These are phyloP conservation scores for Calephelis virginiensis DNA, from an alignment of 1,140 invertebrate species.

Conservation along the genomic window DNA sequence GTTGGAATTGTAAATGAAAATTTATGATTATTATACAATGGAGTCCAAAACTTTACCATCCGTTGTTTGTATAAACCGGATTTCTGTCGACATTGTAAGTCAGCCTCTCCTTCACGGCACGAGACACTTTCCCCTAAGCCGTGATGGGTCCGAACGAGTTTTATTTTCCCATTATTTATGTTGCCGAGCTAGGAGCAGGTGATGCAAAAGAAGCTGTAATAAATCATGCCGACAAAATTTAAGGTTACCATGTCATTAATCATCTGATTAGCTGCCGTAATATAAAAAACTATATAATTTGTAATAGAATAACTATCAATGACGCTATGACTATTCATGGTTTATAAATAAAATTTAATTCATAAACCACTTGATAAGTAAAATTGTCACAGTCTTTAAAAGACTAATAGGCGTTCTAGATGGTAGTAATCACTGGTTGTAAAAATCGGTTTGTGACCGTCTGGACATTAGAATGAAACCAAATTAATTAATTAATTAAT, in stretches of 20 bases:
- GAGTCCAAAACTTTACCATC: background rate
- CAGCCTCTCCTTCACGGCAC: conserved; percentile 34
- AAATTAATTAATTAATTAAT: no score
- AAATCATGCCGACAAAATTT: conserved; percentile 36
- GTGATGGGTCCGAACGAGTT: conserved; percentile 51
- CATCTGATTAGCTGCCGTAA: background rate
- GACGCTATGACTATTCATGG: no score
- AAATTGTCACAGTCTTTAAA: no score
- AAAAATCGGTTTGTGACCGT: no score
- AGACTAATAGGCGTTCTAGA: no score
- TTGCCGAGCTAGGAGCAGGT: conserved; percentile 62
- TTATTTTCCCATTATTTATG: conserved; percentile 63
- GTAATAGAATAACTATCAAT: background rate
- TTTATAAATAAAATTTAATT: no score
- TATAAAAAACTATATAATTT: background rate
- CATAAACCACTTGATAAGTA: no score
- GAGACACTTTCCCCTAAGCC: conserved; percentile 53
- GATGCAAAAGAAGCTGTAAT: conserved; percentile 41
- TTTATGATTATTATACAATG: no score
- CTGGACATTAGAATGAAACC: no score
- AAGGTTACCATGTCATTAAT: conserved; percentile 19
- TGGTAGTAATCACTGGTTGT: no score
- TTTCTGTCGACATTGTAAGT: background rate
- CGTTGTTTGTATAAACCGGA: conserved; percentile 1
- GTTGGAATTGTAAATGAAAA: no score